Evolutionary conservation across 2,797 vertebrate genomes (phyloP), one percentile per base, ranked within the genome.

Genomic region (Phalanger gymnotis): DNA sequence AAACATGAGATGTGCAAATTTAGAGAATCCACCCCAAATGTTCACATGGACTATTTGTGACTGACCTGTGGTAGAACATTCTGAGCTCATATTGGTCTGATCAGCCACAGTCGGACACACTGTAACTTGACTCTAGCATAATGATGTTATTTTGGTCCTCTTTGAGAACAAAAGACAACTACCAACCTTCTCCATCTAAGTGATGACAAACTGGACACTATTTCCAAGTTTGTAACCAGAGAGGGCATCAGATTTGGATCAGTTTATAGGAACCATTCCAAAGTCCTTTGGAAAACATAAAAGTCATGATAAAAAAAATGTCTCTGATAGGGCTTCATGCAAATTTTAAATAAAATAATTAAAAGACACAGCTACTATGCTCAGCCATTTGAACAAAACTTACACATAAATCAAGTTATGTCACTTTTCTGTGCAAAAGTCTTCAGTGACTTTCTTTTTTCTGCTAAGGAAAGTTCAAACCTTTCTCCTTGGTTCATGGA

Each of bases 401-500:
- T 27, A 87, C 22, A 47, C n/a, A 87, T 47, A 47, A 87, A 47
- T 87, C 31, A 13, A 1, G 40, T 87, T 87, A 40, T 9, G 2
- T 51, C 22, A 47, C 9, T 47, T 47, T 81, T 47, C 31, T n/a
- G 61, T 66, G 34, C 40, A 27, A 40, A 73, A 81, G 73, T 81
- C 40, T 87, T 47, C 40, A 87, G n/a, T 87, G 40, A 87, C 73
- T 87, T 81, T 66, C 61, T 66, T 73, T 73, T 66, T 47, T 47
- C 22, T 87, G 40, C 40, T 25, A 87, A 11, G 22, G 73, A 87
- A 87, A 47, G 16, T 47, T 81, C 66, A 81, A 81, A 81, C 4
- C 1, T 9, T 9, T 81, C 73, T 81, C 7, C 9, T 47, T 47
- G 9, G 1, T 9, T 53, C 92, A 2, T 54, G 0, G 0, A 61